These are phyloP conservation scores for Drosophila melanosoma DNA, from an alignment of 2,888 invertebrate species.

Conservation along the genomic window DNA sequence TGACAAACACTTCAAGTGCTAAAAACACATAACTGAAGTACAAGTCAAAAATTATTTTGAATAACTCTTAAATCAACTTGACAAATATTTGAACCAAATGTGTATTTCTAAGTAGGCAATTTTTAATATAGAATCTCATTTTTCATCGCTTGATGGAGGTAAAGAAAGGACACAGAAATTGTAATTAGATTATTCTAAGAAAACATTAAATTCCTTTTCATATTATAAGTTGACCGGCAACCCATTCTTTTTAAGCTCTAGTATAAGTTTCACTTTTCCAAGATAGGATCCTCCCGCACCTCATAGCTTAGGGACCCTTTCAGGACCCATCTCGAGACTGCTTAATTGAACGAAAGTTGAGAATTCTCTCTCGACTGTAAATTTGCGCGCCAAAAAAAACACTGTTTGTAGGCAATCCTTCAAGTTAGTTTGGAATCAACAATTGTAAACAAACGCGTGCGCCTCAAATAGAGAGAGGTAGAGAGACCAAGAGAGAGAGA, in stretches of 20 bases:
- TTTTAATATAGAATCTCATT: no score
- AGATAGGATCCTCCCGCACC: neutral
- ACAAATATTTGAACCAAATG: neutral
- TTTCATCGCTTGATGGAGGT: no score
- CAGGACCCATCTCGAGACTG: conserved; percentile 13
- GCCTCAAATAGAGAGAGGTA: conserved; percentile 30
- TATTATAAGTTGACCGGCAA: neutral
- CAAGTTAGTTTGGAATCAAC: conserved; percentile 62
- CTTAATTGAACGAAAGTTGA: conserved; percentile 48
- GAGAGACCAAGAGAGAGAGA: conserved; percentile 4
- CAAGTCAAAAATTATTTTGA: neutral
- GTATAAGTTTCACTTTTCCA: neutral
- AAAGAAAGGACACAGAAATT: neutral
- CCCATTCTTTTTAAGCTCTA: neutral
- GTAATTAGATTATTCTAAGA: neutral
- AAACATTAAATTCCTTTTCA: neutral
- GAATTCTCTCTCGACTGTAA: neutral
- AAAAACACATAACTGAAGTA: neutral
- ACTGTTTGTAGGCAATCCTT: conserved; percentile 8
- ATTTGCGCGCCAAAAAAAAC: conserved; percentile 73
- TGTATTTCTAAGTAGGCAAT: no score
- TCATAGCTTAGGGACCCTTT: neutral
- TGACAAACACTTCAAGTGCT: neutral
- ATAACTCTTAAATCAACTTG: no score
- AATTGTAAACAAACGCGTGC: conserved; percentile 82